phyloP scores from a whole-genome alignment of 2,888 invertebrate genomes.

The Andrena hattorfiana region DNA sequence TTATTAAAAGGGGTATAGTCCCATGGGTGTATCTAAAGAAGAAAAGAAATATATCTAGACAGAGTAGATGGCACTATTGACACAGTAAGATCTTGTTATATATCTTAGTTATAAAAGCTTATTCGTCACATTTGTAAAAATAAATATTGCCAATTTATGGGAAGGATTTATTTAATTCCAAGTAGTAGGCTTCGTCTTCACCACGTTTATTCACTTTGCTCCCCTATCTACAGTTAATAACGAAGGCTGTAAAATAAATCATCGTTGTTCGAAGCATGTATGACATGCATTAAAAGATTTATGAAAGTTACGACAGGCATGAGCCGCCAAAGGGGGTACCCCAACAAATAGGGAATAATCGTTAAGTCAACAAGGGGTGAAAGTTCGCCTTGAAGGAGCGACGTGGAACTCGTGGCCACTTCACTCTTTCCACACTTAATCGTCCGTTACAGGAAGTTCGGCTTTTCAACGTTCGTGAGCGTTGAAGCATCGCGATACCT shows the following conservation, averaged over 20 bases:
- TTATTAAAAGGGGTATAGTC: too few species aligned
- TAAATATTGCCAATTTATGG: too few species aligned
- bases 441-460: slow-evolving; percentile 35
- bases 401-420: slow-evolving; percentile 36
- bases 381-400: slow-evolving; percentile 20
- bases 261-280: background rate
- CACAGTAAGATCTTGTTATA: too few species aligned
- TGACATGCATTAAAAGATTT: slow-evolving; percentile 22
- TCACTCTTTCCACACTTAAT: slow-evolving; percentile 38
- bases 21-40: too few species aligned
- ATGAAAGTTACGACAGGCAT: slow-evolving; percentile 11
- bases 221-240: background rate
- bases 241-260: background rate
- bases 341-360: slow-evolving; percentile 43
- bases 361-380: slow-evolving; percentile 45
- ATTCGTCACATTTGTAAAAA: too few species aligned
- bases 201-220: background rate
- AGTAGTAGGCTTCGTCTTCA: background rate
- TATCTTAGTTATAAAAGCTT: too few species aligned
- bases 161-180: too few species aligned
- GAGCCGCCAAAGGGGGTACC: background rate
- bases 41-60: too few species aligned
- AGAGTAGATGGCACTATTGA: too few species aligned
- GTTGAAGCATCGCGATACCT: slow-evolving; percentile 20
- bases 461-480: slow-evolving; percentile 33